These are phyloP conservation scores for Pachyseris speciosa DNA, from an alignment of 64 coral and sea anemone species.

Conservation along the genomic window DNA sequence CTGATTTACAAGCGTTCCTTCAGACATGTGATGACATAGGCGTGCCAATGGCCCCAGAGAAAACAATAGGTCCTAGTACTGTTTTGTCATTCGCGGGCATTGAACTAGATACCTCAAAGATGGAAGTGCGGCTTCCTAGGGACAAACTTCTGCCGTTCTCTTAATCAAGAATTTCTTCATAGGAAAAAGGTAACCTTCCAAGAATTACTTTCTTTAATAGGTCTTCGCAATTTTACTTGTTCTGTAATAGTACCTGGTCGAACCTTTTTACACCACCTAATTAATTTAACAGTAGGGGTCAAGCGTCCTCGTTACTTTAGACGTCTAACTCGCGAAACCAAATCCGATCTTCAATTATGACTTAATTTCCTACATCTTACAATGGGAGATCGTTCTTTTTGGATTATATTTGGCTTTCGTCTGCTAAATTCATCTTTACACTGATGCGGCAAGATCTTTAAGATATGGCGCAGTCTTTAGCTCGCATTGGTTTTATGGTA, in stretches of 20 bases:
- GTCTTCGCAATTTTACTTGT: background rate
- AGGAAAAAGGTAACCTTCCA: background rate
- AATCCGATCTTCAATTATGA: no score
- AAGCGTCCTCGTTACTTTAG: background rate
- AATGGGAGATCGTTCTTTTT: conserved; percentile 37
- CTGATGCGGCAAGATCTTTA: background rate
- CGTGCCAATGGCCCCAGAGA: no score
- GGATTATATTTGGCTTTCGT: conserved; percentile 24
- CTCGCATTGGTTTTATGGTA: no score
- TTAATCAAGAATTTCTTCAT: background rate
- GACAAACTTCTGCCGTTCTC: background rate
- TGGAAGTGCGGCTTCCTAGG: background rate
- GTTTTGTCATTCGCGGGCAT: no score
- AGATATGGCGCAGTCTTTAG: background rate
- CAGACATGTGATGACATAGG: no score
- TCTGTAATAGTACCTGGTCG: no score
- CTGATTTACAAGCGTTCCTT: no score
- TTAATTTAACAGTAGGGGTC: no score
- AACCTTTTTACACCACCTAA: no score
- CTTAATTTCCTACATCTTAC: background rate
- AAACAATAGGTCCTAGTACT: no score
- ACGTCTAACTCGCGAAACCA: conserved; percentile 1
- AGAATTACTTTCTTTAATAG: background rate
- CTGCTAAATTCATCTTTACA: conserved; percentile 26
- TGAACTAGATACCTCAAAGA: no score